Percentiles rank a stretch among this genome's conserved stretches.
Conservation (phyloP, 2,797 vertebrate species). For the Eulemur mongoz region DNA sequence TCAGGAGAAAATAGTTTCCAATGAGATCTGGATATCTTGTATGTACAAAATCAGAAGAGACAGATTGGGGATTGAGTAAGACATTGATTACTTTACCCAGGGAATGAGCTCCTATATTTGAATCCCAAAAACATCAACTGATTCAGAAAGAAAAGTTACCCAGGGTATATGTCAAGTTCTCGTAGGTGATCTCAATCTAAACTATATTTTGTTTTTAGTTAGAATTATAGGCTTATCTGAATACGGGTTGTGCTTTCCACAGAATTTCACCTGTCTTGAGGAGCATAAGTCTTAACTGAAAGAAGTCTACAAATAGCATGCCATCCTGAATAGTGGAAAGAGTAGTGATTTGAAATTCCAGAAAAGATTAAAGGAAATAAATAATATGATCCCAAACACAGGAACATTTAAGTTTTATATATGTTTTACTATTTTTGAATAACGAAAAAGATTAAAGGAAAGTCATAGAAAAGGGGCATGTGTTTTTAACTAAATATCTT, state of each 20-base stretch:
- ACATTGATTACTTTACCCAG: not conserved
- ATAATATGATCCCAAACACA: not conserved
- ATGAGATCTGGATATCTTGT: not conserved
- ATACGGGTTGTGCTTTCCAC: not conserved
- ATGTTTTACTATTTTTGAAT: not conserved
- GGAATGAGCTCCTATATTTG: no score
- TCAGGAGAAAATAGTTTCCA: not conserved
- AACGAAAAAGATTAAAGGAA: not conserved
- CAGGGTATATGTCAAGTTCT: not conserved
- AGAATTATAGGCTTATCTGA: not conserved
- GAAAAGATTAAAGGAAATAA: not conserved
- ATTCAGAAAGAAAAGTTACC: not conserved
- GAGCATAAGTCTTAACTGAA: not conserved
- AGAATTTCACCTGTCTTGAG: not conserved
- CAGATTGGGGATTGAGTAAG: not conserved
- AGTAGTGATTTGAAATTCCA: not conserved
- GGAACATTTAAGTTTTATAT: not conserved
- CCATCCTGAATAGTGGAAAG: not conserved
- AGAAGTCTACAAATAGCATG: not conserved
- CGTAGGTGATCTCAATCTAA: not conserved
- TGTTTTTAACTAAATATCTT: not conserved
- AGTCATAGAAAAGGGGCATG: not conserved
- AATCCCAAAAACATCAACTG: no score
- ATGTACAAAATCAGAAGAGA: not conserved
- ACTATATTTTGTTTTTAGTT: conserved; percentile 3